Conservation (phyloP, 1,140 invertebrate species). For the Cepaea nemoralis region DNA sequence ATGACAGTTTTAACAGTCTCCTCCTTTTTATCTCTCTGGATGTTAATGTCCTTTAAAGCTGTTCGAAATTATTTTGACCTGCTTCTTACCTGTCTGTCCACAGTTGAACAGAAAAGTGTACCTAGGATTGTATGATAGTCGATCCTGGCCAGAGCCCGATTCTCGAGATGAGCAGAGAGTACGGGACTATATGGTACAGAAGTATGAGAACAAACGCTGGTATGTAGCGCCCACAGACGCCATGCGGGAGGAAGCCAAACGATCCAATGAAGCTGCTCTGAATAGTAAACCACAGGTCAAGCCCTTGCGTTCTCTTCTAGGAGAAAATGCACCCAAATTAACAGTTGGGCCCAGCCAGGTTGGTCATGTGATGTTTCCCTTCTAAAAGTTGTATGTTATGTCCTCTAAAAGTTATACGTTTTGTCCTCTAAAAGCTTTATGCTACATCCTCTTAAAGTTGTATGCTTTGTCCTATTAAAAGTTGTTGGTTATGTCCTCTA, state of each 20-base stretch:
- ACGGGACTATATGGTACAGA: slow-evolving; percentile 91
- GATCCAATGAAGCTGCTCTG: slow-evolving; percentile 63
- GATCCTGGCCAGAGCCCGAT: slow-evolving; percentile 71
- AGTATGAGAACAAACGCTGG: slow-evolving; percentile 90
- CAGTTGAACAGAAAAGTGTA: slow-evolving; percentile 89
- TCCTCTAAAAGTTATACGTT: no score
- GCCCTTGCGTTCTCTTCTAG: slow-evolving; percentile 63
- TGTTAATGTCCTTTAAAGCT: no score
- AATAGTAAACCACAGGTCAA: slow-evolving; percentile 57
- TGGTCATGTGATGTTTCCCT: slow-evolving; percentile 29
- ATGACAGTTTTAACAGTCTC: no score
- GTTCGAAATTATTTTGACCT: no score
- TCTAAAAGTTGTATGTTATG: neutral
- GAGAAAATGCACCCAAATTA: slow-evolving; percentile 59
- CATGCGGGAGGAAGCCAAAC: slow-evolving; percentile 67
- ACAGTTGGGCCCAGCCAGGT: slow-evolving; percentile 57
- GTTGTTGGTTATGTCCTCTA: no score
- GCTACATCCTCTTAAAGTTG: no score
- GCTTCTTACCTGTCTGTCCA: slow-evolving; percentile 64
- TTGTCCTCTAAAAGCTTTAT: no score
- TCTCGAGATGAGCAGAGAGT: slow-evolving; percentile 89
- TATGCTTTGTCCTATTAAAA: no score
- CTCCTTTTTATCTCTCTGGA: no score
- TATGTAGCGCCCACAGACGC: slow-evolving; percentile 69
- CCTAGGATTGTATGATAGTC: slow-evolving; percentile 84